A percentile compares a stretch with the other conserved stretches of the same genome.
These are phyloP conservation scores for Gallinago solitaria DNA, from an alignment of 2,797 vertebrate species.

Conservation along the genomic window DNA sequence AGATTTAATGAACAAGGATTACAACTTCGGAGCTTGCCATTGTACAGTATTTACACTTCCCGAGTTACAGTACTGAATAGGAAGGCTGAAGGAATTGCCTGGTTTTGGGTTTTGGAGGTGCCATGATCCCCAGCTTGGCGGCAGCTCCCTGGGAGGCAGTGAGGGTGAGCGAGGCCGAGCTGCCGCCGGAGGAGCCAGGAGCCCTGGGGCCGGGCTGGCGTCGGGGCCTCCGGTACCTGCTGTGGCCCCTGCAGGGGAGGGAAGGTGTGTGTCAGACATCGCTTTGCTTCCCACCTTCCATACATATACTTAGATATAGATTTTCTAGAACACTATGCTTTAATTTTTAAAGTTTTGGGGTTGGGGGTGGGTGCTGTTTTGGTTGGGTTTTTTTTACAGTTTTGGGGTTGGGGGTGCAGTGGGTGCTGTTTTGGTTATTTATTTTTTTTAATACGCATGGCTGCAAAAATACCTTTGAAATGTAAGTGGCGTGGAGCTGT, in stretches of 20 bases:
- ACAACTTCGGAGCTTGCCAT: not conserved
- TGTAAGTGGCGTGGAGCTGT: not conserved
- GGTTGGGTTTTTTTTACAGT: no score
- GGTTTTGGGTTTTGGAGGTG: conserved; percentile 67
- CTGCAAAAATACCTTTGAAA: not conserved
- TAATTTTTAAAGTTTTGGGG: not conserved
- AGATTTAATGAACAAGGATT: not conserved
- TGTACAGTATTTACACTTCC: not conserved
- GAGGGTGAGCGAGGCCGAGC: rapidly evolving
- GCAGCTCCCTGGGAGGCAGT: not conserved
- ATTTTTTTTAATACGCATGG: no score
- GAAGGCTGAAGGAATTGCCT: conserved; percentile 74
- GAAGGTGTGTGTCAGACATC: rapidly evolving
- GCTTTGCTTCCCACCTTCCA: rapidly evolving
- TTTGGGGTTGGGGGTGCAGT: no score
- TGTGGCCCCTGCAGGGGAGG: not conserved
- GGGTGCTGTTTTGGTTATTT: no score
- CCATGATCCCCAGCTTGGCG: conserved; percentile 74
- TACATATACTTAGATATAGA: rapidly evolving
- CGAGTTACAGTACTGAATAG: not conserved
- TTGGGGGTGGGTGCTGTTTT: no score
- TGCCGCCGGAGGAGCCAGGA: not conserved
- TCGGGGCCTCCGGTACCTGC: conserved; percentile 38
- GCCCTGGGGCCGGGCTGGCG: not conserved
- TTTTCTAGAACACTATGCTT: not conserved